Evolutionary conservation across 2,113 vertebrate genomes (phyloP).

Genomic region (Platanista minor): DNA sequence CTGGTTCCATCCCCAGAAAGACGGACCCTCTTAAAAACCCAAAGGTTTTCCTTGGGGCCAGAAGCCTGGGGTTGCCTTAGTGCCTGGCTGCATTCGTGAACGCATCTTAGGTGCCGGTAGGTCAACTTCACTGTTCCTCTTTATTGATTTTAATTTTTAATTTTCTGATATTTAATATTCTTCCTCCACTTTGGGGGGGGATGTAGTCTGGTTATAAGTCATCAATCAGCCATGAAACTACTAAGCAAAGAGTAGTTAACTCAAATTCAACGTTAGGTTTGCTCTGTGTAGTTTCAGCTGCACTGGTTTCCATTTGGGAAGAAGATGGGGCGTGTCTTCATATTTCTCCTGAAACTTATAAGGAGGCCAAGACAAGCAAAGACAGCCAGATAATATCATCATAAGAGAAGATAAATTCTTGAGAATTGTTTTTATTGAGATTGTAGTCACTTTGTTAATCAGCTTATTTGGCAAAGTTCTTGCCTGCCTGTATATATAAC

Average conservation of each 20-base stretch:
- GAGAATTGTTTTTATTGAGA: not conserved
- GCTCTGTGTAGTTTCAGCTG: not conserved
- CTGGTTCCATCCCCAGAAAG: not conserved
- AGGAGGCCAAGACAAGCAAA: not conserved
- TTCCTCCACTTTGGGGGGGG: not conserved
- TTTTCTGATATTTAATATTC: not conserved
- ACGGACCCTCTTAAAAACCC: not conserved
- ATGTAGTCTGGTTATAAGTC: not conserved
- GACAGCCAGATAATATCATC: not conserved
- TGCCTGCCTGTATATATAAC: not conserved
- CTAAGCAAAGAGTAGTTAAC: too few relatives aligned
- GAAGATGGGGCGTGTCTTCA: rapidly evolving
- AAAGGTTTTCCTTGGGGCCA: not conserved
- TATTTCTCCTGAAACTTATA: not conserved
- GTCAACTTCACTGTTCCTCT: not conserved
- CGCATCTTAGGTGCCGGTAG: rapidly evolving
- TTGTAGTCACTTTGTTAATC: not conserved
- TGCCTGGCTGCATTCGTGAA: rapidly evolving
- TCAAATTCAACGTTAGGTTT: not conserved
- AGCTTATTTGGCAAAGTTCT: not conserved
- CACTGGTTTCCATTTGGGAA: not conserved
- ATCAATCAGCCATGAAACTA: not conserved
- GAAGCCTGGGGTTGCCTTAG: too few relatives aligned
- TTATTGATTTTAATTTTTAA: not conserved
- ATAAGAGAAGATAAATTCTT: not conserved